These are phyloP conservation scores for Selene dorsalis DNA, from an alignment of 2,797 vertebrate genomes.

Conservation along the genomic window DNA sequence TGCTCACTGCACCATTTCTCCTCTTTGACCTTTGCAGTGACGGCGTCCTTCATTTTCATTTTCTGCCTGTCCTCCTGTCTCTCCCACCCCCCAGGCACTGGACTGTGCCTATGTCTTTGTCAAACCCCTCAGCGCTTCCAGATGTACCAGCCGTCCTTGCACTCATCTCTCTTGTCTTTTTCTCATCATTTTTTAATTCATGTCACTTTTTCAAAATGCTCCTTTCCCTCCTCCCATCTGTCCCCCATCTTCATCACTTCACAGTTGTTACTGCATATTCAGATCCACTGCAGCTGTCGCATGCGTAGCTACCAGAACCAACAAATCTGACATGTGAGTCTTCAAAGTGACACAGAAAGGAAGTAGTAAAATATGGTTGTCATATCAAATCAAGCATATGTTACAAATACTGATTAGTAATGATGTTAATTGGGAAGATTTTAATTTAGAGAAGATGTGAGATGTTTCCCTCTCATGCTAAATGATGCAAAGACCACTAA, in stretches of 20 bases:
- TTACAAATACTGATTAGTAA: neutral
- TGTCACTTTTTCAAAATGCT: neutral
- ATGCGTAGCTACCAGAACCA: neutral
- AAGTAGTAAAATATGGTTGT: too few species aligned
- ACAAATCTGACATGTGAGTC: neutral
- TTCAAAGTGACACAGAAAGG: too few species aligned
- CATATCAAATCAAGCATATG: too few species aligned
- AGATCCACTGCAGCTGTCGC: neutral
- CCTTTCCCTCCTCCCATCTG: neutral
- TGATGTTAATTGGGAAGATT: neutral
- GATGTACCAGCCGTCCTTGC: neutral
- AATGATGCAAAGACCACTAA: neutral
- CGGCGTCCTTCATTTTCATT: neutral
- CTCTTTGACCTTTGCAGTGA: conserved; percentile 33
- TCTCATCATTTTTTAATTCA: neutral
- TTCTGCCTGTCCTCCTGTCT: neutral
- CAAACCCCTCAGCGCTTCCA: neutral
- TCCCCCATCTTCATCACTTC: neutral
- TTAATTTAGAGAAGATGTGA: too few species aligned
- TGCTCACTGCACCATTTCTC: conserved; percentile 5
- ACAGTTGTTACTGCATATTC: neutral
- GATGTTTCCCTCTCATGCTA: neutral
- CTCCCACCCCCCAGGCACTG: neutral
- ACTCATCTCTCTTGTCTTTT: neutral
- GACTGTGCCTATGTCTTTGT: neutral